phyloP scores from a whole-genome alignment of 2,888 invertebrate species.

The Drosophila flavopinicola region DNA sequence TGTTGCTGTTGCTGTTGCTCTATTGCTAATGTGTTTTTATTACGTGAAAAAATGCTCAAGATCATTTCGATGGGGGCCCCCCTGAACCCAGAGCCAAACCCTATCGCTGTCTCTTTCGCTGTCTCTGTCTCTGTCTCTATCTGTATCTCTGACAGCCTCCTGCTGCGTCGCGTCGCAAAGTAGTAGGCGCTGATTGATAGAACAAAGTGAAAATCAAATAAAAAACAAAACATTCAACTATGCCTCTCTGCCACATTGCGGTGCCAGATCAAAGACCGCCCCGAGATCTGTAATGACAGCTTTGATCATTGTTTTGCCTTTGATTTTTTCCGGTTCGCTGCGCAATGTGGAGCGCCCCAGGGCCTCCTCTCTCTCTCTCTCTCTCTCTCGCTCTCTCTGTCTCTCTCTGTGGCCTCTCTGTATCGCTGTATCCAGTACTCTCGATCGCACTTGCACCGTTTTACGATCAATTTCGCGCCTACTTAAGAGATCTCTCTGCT shows the following conservation, averaged over 20 bases:
- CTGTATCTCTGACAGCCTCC: slow-evolving; percentile 53
- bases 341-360: slow-evolving; percentile 49
- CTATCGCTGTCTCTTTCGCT: slow-evolving; percentile 8
- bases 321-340: slow-evolving; percentile 78
- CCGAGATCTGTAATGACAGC: slow-evolving; percentile 80
- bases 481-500: slow-evolving; percentile 60
- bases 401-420: slow-evolving; percentile 3
- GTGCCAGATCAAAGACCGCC: slow-evolving; percentile 78
- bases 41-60: slow-evolving; percentile 63
- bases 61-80: slow-evolving; percentile 59
- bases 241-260: slow-evolving; percentile 67
- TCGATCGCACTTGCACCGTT: slow-evolving; percentile 36
- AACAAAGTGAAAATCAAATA: slow-evolving; percentile 81
- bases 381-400: not conserved
- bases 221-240: slow-evolving; percentile 78
- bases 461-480: slow-evolving; percentile 75
- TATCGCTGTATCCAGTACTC: slow-evolving; percentile 22
- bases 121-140: too few relatives aligned
- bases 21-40: slow-evolving; percentile 76
- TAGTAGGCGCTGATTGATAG: slow-evolving; percentile 80
- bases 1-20: slow-evolving; percentile 36
- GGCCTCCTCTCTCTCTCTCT: slow-evolving; percentile 3
- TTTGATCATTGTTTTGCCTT: slow-evolving; percentile 80
- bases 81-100: slow-evolving; percentile 36
- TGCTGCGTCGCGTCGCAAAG: slow-evolving; percentile 66